Base-by-base conservation (phyloP, 2,113 vertebrate species). In the Plecotus auritus region DNA sequence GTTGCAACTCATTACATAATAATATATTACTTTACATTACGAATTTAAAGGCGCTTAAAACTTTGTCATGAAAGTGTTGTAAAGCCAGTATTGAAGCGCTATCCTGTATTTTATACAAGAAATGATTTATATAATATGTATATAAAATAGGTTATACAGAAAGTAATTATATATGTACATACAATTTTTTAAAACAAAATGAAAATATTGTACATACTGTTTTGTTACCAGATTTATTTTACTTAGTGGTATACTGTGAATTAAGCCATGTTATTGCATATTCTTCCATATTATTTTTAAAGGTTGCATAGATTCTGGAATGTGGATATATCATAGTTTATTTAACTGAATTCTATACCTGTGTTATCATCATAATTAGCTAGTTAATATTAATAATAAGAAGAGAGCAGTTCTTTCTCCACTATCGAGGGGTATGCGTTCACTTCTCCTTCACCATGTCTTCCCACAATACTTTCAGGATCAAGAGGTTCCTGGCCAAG, bases 141-240 rank as follows among this genome's bases (percentile, higher is more conserved):
- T 67, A 59, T 59, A 35, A 84, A 90, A 69, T 56, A 56, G 26
- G 10, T 93, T 94, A 66, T 56, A 56, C 26, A n/a, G 37, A 83
- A 59, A 89, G 59, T 45, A 30, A 77, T 69, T 78, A n/a, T 70
- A 85, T 69, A 28, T 51, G 45, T 64, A 66, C 17, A 59, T 86
- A 47, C 61, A 16, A 70, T 40, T 85, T 94, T 64, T 45, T 37
- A 49, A 89, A 81, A 82, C 14, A 73, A 80, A 85, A 59, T 45
- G 40, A 78, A 59, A 4, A 47, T 40, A 56, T 54, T 7, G 37
- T 28, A 59, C 4, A 74, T 67, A 67, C 56, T 64, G 7, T 90
- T 93, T 89, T 90, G 16, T 81, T 85, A 67, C 2, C 45, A n/a
- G 11, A 67, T 93, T 89, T 80, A 89, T 77, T 84, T 88, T 45